Conservation (phyloP, 2,113 vertebrate genomes). For the Anseranas semipalmata region DNA sequence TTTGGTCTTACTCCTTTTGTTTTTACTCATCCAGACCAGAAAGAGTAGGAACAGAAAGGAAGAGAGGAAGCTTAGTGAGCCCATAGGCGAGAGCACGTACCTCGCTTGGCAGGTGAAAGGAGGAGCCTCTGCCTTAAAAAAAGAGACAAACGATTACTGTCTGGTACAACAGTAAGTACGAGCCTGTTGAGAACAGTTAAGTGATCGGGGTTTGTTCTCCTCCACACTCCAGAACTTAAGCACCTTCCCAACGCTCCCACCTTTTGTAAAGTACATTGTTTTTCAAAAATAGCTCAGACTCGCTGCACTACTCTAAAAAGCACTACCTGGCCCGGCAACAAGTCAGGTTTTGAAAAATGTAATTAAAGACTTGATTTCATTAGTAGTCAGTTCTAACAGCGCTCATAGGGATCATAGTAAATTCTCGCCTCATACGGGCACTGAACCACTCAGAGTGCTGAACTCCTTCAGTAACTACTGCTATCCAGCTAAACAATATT, state of each 20-base stretch:
- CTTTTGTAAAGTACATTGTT: background rate
- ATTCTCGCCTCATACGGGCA: background rate
- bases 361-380: background rate
- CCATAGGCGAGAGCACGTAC: background rate
- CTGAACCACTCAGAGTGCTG: background rate
- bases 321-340: background rate
- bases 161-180: background rate
- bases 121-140: background rate
- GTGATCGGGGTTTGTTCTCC: background rate
- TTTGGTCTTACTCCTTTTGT: background rate
- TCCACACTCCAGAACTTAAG: background rate
- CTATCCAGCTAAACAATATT: background rate
- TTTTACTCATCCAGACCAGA: background rate
- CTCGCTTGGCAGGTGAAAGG: background rate
- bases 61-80: background rate
- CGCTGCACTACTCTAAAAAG: background rate
- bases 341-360: background rate
- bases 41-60: background rate
- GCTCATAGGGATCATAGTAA: background rate
- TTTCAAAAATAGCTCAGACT: background rate
- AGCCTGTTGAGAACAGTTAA: background rate
- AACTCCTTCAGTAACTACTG: background rate
- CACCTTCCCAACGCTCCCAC: background rate
- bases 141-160: background rate
- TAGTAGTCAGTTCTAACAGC: background rate